These are phyloP conservation scores for Artibeus jamaicensis DNA, from an alignment of 2,797 vertebrate species.

Conservation along the genomic window DNA sequence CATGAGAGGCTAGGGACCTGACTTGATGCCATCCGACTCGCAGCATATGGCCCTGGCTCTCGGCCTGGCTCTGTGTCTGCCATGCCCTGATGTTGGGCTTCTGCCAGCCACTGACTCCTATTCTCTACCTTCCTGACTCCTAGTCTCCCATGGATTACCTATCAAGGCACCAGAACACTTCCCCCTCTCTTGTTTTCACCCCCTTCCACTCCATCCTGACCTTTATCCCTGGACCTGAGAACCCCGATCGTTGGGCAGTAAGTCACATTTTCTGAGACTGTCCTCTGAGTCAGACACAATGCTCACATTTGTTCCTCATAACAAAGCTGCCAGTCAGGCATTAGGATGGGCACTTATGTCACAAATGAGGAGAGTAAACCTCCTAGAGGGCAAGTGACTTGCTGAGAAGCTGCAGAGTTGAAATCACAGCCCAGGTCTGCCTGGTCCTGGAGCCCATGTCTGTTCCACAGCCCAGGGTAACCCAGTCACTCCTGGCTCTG, in stretches of 20 bases:
- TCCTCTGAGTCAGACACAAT: background rate
- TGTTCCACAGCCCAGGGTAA: background rate
- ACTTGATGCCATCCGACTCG: too few relatives aligned
- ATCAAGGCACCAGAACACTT: background rate
- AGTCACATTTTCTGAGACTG: background rate
- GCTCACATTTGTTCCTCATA: background rate
- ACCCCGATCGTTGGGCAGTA: background rate
- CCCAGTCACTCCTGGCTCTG: accelerated
- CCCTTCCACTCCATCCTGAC: background rate
- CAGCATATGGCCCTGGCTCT: background rate
- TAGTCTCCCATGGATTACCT: background rate
- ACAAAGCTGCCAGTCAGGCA: background rate
- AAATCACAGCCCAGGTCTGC: background rate
- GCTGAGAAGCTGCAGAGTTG: background rate
- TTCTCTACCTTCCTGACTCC: background rate
- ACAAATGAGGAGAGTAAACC: background rate
- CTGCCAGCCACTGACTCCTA: background rate
- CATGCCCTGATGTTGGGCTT: background rate
- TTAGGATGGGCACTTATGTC: background rate
- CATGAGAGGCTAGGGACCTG: background rate
- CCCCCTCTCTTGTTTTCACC: background rate
- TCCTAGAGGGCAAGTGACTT: background rate
- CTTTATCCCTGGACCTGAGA: background rate
- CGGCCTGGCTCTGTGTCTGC: background rate
- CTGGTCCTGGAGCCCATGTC: background rate